A percentile compares a stretch with the other conserved stretches of the same genome.
Conservation (phyloP, 2,113 vertebrate species). For the Zeus faber region DNA sequence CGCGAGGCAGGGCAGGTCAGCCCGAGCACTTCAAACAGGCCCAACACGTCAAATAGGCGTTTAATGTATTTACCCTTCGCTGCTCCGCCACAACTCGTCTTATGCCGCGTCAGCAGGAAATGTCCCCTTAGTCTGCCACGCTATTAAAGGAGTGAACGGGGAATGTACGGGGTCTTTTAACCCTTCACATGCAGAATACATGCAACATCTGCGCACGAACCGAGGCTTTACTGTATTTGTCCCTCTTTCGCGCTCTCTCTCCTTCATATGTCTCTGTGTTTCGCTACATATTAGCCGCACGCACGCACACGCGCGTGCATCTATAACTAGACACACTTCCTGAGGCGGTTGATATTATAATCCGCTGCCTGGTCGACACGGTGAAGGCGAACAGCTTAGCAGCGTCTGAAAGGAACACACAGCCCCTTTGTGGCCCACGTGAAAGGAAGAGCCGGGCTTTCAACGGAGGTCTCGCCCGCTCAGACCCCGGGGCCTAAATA, state of each 20-base stretch:
- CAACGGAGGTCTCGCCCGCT: slow-evolving; percentile 47
- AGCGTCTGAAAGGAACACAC: slow-evolving; percentile 71
- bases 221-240: too few relatives aligned
- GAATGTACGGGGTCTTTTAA: slow-evolving; percentile 36
- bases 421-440: slow-evolving; percentile 74
- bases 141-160: not conserved
- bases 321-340: slow-evolving; percentile 17
- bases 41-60: too few relatives aligned
- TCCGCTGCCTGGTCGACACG: slow-evolving; percentile 43
- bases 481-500: slow-evolving; percentile 23
- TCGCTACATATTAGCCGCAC: slow-evolving; percentile 1
- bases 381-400: slow-evolving; percentile 70
- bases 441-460: slow-evolving; percentile 81
- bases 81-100: not conserved
- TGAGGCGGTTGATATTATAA: slow-evolving; percentile 29
- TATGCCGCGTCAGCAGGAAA: not conserved
- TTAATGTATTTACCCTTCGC: not conserved
- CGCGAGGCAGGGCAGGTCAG: slow-evolving; percentile 25
- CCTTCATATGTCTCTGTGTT: not conserved
- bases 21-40: slow-evolving; percentile 1
- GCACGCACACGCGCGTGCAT: slow-evolving; percentile 23
- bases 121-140: not conserved
- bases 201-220: not conserved
- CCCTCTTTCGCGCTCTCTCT: not conserved
- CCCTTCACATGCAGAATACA: slow-evolving; percentile 21